These are phyloP conservation scores for Pseudolaguvia tuberculata DNA, from an alignment of 2,113 vertebrate species.

Conservation along the genomic window DNA sequence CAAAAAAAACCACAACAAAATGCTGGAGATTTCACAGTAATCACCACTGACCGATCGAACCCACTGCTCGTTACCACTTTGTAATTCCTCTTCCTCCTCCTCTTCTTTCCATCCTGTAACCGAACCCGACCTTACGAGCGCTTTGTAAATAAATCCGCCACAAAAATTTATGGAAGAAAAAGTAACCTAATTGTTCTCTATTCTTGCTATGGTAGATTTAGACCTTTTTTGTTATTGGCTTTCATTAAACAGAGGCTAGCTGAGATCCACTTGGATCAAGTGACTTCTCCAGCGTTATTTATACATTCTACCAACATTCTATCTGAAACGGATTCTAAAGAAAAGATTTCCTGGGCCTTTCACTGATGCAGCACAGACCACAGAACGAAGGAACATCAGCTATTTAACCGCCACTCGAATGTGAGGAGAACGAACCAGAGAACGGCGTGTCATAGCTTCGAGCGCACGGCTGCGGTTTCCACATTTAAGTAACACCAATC, in stretches of 20 bases:
- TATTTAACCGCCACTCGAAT: neutral
- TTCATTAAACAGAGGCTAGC: neutral
- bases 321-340: neutral
- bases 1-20: conserved; percentile 41
- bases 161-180: conserved; percentile 61
- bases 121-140: conserved; percentile 20
- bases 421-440: neutral
- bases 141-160: conserved; percentile 38
- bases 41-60: conserved; percentile 30
- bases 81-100: conserved; percentile 10
- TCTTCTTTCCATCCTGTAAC: conserved; percentile 10
- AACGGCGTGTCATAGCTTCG: neutral
- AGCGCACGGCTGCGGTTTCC: neutral
- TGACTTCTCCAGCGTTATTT: neutral
- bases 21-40: conserved; percentile 15
- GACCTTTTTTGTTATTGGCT: neutral
- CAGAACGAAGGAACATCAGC: neutral
- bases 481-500: neutral
- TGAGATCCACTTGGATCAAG: neutral
- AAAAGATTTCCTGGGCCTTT: neutral
- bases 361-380: neutral
- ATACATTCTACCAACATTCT: neutral
- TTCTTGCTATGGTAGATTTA: conserved; percentile 52
- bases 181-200: conserved; percentile 71
- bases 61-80: conserved; percentile 39